Base-by-base conservation (phyloP, 2,888 invertebrate genomes). In the Plemyria rubiginata region DNA sequence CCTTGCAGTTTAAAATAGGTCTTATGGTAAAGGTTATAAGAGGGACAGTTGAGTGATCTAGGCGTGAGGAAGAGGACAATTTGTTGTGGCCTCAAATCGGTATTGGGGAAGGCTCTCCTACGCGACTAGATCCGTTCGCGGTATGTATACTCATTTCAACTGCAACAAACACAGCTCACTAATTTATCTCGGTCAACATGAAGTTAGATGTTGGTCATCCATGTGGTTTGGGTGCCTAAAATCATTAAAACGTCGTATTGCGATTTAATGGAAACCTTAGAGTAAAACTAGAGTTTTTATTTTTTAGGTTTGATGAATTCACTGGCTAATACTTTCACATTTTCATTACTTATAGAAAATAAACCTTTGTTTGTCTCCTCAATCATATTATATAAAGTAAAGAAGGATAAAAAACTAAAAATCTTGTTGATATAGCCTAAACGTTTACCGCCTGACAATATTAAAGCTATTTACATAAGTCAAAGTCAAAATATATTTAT, bases 41-140 rank as follows among this genome's bases (percentile, higher is more conserved):
- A 80, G 79, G 80, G 85, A 82, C 85, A 86, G 87, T 88, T 74
- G 79, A 66, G 63, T 76, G 78, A 74, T 77, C 70, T 70, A 70
- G 66, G 67, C 68, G 86, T 75, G 85, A 90, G 92, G 92, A 92
- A 88, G 91, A 81, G 82, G 72, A 81, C 91, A 90, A 92, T 92
- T 92, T 91, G 86, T 79, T 76, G 77, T 87, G 92, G 88, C 92
- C 92, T 92, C 91, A 91, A 92, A 92, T 90, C 88, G 82, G 80
- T 84, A 81, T 84, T 85, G 85, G 91, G 91, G 91, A 86, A 87
- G 88, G 85, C 80, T 86, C 85, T 83, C 87, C 87, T 86, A 86
- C 87, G 75, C 84, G 70, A 60, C 72, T 76, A 84, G 85, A 89
- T 87, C 84, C 84, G 84, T 80, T 52, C 59, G 16, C 40, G 32